phyloP scores from a whole-genome alignment of 2,113 vertebrate species.

The Mus pahari region DNA sequence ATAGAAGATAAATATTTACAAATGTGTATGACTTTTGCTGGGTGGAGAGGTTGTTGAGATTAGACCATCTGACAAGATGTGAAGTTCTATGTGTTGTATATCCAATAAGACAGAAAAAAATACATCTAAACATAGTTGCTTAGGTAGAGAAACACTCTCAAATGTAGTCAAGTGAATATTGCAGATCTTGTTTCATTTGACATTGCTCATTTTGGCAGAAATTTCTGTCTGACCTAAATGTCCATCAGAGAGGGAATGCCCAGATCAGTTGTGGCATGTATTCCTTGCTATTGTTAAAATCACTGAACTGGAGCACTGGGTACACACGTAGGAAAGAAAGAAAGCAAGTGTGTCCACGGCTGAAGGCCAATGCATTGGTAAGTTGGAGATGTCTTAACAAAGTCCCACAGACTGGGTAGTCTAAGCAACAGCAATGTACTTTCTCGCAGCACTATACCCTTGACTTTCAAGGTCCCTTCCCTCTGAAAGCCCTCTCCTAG shows the following conservation, averaged over 20 bases:
- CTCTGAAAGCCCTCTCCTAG: background rate
- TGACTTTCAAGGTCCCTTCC: background rate
- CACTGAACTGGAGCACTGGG: background rate
- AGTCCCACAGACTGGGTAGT: rapidly evolving
- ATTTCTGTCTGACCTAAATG: background rate
- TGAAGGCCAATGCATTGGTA: background rate
- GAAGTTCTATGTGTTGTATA: background rate
- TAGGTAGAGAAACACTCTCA: background rate
- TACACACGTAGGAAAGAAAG: background rate
- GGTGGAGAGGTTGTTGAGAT: background rate
- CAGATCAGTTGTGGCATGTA: background rate
- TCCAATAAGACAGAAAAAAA: background rate
- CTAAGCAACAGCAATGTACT: background rate
- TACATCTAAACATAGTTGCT: background rate
- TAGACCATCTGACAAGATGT: background rate
- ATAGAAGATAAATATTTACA: background rate
- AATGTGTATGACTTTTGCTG: background rate
- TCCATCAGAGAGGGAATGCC: background rate
- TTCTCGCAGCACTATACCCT: background rate
- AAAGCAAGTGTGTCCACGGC: background rate
- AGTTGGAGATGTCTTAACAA: background rate
- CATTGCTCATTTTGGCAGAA: constrained; percentile 31
- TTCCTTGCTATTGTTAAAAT: background rate
- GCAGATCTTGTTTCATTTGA: background rate
- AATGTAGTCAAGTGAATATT: background rate